A percentile compares a stretch with the other conserved stretches of the same genome.
Conservation (phyloP, 1,140 invertebrate species). For the Drosophila busckii region DNA sequence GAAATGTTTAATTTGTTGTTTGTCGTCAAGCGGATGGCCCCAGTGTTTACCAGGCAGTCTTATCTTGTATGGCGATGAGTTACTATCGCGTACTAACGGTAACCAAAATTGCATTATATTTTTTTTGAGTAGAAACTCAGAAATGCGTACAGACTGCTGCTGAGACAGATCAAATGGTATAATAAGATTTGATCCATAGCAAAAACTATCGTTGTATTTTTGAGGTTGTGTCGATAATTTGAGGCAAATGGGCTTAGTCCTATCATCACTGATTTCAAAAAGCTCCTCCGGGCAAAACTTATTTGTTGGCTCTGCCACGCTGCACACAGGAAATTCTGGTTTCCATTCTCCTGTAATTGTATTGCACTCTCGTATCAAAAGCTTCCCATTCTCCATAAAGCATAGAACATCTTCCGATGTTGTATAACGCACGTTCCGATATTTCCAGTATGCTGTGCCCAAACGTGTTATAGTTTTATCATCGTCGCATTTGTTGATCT, state of each 20-base stretch:
- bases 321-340: conserved; percentile 23
- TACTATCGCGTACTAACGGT: conserved; percentile 41
- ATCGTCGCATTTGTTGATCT: conserved; percentile 37
- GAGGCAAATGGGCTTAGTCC: conserved; percentile 20
- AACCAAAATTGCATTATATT: conserved; percentile 61
- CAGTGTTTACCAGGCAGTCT: conserved; percentile 58
- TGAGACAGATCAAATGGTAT: conserved; percentile 15
- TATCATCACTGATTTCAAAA: conserved; percentile 27
- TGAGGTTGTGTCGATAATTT: conserved; percentile 32
- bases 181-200: conserved; percentile 51
- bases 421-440: conserved; percentile 21
- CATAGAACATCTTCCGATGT: conserved; percentile 33
- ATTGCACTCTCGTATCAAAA: conserved; percentile 38
- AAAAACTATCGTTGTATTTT: conserved; percentile 49
- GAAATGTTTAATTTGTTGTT: conserved; percentile 14
- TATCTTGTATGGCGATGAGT: conserved; percentile 43
- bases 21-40: conserved; percentile 29
- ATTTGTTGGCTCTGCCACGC: background rate
- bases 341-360: conserved; percentile 24
- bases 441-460: conserved; percentile 30
- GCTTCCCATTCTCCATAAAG: conserved; percentile 9
- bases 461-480: background rate
- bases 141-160: background rate
- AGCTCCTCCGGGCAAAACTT: conserved; percentile 43
- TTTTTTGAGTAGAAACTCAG: conserved; percentile 6